Conservation (phyloP, 2,113 vertebrate genomes). For the Notothenia coriiceps region DNA sequence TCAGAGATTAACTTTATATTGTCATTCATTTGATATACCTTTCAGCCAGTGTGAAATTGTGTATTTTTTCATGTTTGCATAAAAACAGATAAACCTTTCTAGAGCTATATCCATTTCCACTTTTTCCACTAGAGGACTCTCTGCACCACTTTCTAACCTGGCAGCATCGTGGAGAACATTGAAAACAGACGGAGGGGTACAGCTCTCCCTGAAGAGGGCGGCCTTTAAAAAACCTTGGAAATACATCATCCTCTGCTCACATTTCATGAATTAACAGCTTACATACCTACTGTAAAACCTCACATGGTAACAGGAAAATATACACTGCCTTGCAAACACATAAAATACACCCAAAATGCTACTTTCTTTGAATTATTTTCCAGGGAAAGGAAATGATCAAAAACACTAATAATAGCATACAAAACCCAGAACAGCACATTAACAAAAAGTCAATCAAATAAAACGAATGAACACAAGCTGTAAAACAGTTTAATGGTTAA, state of each 20-base stretch:
- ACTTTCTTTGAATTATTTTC: not conserved
- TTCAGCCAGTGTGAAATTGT: not conserved
- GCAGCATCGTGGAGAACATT: constrained; percentile 9
- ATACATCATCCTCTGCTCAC: constrained; percentile 38
- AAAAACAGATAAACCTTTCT: constrained; percentile 6
- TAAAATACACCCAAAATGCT: not conserved
- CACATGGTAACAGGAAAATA: constrained; percentile 9
- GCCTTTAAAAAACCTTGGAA: constrained; percentile 56
- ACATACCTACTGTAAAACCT: not conserved
- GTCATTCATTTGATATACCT: not conserved
- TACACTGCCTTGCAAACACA: constrained; percentile 6
- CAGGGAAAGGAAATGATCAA: not conserved
- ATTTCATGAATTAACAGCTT: constrained; percentile 50
- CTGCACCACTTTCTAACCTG: constrained; percentile 37
- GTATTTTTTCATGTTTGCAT: constrained; percentile 8
- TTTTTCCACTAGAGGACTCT: constrained; percentile 76
- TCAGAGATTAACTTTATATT: not conserved
- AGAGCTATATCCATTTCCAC: constrained; percentile 39
- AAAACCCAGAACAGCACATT: constrained; percentile 12
- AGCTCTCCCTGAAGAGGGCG: constrained; percentile 68
- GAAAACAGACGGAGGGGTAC: constrained; percentile 53
- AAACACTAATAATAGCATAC: constrained; percentile 1
- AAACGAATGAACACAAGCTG: constrained; percentile 54
- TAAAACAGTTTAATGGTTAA: constrained; percentile 60
- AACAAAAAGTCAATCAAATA: constrained; percentile 53